A percentile compares a stretch with the other conserved stretches of the same genome.
Conservation (phyloP, 1,140 invertebrate genomes). For the Drosophila funebris region DNA sequence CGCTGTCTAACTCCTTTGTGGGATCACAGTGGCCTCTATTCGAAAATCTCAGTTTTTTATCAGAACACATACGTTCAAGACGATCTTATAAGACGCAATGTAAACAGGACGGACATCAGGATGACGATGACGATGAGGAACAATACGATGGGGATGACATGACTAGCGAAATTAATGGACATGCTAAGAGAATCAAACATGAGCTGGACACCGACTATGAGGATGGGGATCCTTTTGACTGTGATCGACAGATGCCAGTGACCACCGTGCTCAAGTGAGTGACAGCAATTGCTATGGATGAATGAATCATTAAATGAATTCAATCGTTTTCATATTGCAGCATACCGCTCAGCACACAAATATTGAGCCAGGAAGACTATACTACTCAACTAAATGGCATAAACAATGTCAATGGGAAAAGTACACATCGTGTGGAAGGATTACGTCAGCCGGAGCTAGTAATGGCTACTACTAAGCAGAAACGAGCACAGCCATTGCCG, state of each 20-base stretch:
- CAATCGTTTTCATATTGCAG: slow-evolving; percentile 25
- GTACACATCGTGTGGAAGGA: not conserved
- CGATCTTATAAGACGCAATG: slow-evolving; percentile 71
- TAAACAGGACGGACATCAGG: slow-evolving; percentile 11
- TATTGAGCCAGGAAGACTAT: slow-evolving; percentile 21
- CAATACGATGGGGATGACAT: slow-evolving; percentile 53
- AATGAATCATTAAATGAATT: slow-evolving; percentile 3
- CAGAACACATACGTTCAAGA: slow-evolving; percentile 75
- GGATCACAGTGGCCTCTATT: slow-evolving; percentile 79
- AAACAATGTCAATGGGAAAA: slow-evolving; percentile 46
- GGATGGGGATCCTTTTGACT: slow-evolving; percentile 44
- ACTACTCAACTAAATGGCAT: slow-evolving; percentile 25
- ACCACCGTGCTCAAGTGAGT: slow-evolving; percentile 69
- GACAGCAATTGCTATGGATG: no score
- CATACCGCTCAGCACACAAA: slow-evolving; percentile 47
- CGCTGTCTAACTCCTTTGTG: slow-evolving; percentile 15
- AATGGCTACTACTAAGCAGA: slow-evolving; percentile 24
- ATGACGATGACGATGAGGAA: slow-evolving; percentile 52
- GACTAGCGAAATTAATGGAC: slow-evolving; percentile 56
- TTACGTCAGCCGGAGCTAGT: slow-evolving; percentile 48
- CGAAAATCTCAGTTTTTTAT: slow-evolving; percentile 74
- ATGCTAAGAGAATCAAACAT: slow-evolving; percentile 46
- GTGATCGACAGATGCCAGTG: slow-evolving; percentile 62
- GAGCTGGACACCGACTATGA: slow-evolving; percentile 57
- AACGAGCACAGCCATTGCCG: slow-evolving; percentile 5